Percentiles rank a stretch among this genome's conserved stretches.
These are phyloP conservation scores for Albula glossodonta DNA, from an alignment of 2,113 vertebrate species.

Conservation along the genomic window DNA sequence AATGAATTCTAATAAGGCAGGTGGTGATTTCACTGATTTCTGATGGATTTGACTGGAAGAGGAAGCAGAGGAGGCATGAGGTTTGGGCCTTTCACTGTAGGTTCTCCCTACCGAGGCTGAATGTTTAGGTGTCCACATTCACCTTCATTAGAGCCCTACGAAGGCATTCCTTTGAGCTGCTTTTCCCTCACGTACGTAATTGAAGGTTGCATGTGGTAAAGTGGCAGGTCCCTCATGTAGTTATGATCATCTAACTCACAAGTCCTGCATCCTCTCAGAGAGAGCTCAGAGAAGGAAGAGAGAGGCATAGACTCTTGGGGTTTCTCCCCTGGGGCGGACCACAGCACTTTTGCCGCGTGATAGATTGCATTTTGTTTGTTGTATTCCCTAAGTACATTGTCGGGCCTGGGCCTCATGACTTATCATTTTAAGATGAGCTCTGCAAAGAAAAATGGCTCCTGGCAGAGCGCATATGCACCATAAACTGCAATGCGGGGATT, in stretches of 20 bases:
- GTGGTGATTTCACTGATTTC: too few species aligned
- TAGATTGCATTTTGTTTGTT: conserved; percentile 51
- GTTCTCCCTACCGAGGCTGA: background rate
- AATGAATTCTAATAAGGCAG: background rate
- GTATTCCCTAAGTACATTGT: conserved; percentile 46
- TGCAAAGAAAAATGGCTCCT: conserved; percentile 57
- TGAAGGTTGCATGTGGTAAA: background rate
- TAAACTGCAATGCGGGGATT: conserved; percentile 48
- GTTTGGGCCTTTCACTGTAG: background rate
- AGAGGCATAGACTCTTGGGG: background rate
- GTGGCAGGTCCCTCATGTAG: background rate
- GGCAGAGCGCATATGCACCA: conserved; percentile 50
- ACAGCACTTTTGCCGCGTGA: conserved; percentile 50
- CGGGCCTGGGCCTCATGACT: conserved; percentile 41
- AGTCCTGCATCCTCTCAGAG: too few species aligned
- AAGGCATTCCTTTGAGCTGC: background rate
- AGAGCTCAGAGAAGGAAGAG: background rate
- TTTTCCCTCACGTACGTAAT: background rate
- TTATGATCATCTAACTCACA: background rate
- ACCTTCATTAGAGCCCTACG: background rate
- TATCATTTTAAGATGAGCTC: conserved; percentile 31
- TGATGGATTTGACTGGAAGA: background rate
- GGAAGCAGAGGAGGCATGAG: background rate
- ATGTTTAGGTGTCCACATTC: background rate
- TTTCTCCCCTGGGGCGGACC: conserved; percentile 39